Evolutionary conservation across 1,140 invertebrate species (phyloP), one percentile per base, ranked within the genome.

Genomic region (Drosophila sucinea): DNA sequence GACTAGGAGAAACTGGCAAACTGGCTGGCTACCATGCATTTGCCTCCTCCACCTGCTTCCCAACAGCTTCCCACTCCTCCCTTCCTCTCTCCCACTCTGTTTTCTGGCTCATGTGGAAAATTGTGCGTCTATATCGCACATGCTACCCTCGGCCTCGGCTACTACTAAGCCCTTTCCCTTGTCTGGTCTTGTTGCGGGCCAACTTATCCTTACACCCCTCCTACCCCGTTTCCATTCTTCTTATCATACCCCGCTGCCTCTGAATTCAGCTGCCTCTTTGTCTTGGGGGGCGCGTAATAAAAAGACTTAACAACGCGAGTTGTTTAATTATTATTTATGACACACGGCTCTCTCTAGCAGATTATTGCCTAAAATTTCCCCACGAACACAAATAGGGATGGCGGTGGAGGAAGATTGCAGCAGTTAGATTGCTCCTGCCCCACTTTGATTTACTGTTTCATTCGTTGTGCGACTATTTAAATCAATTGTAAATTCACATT

Each of bases 261-360:
- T 73, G 55, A 63, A 67, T 70, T 75, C 71, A 81, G 77, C 79
- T 90, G 77, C 78, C 81, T 78, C 81, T 84, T 89, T 84, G 85
- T 85, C 81, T 51, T 51, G 41, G 41, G 4, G 77, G 70, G 65
- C 72, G 69, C 71, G 77, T 90, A 90, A 90, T 90, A 90, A 90
- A 90, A 87, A 90, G 80, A 87, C 87, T 90, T 90, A 90, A 81
- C 82, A 90, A 85, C 87, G 87, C 87, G 87, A 87, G 84, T 87
- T 87, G 84, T 87, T 90, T 90, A 90, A 90, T 90, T 90, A 90
- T 90, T 90, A 90, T 90, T 90, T 90, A 90, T 90, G 87, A 79
- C 84, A 89, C 56, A 74, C 67, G 64, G 70, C 70, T 54, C 66
- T 54, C 75, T 47, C 35, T 4, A 8, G 65, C 76, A 89, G 84